Conservation (phyloP, 2,113 vertebrate genomes). For the Percina caprodes region DNA sequence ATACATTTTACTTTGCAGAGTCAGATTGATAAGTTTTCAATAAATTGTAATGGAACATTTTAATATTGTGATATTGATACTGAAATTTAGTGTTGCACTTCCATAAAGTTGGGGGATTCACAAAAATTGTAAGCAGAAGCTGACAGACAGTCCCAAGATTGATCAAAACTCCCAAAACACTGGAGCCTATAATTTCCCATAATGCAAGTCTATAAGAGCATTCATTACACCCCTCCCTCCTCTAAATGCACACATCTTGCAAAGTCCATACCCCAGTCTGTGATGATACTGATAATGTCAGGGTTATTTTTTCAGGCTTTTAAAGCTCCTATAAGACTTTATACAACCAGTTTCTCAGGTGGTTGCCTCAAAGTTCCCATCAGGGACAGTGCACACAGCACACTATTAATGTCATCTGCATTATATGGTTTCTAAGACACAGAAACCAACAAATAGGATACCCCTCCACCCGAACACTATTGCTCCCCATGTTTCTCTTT, state of each 20-base stretch:
- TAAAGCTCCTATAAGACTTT: neutral
- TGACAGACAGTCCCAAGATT: neutral
- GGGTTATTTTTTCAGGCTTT: neutral
- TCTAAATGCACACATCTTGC: neutral
- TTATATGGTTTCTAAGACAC: neutral
- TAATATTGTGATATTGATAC: neutral
- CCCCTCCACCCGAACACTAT: neutral
- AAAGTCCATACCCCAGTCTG: neutral
- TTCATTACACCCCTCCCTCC: neutral
- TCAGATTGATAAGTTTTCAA: neutral
- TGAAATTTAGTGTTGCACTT: neutral
- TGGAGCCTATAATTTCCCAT: neutral
- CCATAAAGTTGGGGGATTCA: neutral
- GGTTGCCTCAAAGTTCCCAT: neutral
- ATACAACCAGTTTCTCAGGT: neutral
- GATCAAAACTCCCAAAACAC: neutral
- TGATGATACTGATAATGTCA: neutral
- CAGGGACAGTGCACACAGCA: too few species aligned
- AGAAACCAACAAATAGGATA: neutral
- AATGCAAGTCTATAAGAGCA: neutral
- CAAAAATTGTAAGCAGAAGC: neutral
- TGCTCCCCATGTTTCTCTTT: neutral
- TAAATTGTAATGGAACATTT: neutral
- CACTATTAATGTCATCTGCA: neutral
- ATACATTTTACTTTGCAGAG: neutral